These are phyloP conservation scores for Ornithorhynchus anatinus DNA, from an alignment of 2,113 vertebrate genomes.

Conservation along the genomic window DNA sequence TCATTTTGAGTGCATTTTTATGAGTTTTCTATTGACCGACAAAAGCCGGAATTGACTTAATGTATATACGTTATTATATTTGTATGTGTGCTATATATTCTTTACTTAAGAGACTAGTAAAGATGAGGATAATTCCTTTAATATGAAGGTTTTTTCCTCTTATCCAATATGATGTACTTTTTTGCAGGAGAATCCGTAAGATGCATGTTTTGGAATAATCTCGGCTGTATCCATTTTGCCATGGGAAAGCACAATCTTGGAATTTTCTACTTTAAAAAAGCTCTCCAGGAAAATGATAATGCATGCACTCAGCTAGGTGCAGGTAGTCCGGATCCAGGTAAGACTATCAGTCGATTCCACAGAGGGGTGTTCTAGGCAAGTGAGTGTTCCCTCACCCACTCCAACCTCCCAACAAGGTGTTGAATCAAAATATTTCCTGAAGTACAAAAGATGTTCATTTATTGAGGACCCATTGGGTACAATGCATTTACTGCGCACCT, in stretches of 20 bases:
- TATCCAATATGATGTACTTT: neutral
- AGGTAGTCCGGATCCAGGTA: slow-evolving; percentile 81
- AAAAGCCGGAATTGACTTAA: too few relatives aligned
- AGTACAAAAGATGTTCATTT: neutral
- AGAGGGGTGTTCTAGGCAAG: too few relatives aligned
- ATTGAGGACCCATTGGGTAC: too few relatives aligned
- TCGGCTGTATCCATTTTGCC: slow-evolving; percentile 98
- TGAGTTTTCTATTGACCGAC: too few relatives aligned
- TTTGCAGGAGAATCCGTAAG: slow-evolving; percentile 91
- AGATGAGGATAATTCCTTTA: fast-evolving
- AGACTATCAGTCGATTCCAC: slow-evolving; percentile 5
- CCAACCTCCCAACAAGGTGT: neutral
- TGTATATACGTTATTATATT: too few relatives aligned
- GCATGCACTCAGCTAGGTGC: slow-evolving; percentile 89
- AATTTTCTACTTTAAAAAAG: slow-evolving; percentile 98
- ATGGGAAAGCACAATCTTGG: slow-evolving; percentile 98
- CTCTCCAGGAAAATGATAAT: slow-evolving; percentile 95
- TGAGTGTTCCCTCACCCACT: too few relatives aligned
- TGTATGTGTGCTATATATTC: too few relatives aligned
- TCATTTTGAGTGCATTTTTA: too few relatives aligned
- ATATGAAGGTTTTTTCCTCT: neutral
- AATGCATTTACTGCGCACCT: too few relatives aligned
- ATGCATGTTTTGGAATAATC: slow-evolving; percentile 99
- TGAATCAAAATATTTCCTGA: neutral
- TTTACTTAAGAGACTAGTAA: too few relatives aligned